phyloP scores from a whole-genome alignment of 1,140 invertebrate species.

The Scaptomyza graminum region DNA sequence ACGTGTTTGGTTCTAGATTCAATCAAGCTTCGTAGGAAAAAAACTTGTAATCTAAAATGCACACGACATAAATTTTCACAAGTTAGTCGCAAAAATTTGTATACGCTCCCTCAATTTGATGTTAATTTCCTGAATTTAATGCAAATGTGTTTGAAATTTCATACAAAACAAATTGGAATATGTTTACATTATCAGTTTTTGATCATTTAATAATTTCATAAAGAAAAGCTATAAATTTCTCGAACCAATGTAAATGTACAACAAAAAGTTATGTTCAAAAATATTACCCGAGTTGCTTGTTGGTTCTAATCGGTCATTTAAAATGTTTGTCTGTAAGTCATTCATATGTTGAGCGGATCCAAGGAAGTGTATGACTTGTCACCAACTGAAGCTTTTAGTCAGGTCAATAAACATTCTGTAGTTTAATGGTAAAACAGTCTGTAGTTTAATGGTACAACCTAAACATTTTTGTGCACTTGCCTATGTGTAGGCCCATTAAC shows the following conservation, averaged over 20 bases:
- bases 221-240: too few species aligned
- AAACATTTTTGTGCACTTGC: conserved; percentile 62
- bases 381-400: conserved; percentile 3
- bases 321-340: conserved; percentile 2
- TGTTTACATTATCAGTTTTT: too few species aligned
- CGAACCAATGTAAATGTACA: too few species aligned
- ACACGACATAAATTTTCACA: neutral
- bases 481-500: conserved; percentile 53
- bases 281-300: too few species aligned
- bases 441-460: conserved; percentile 65
- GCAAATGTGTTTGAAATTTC: neutral
- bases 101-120: neutral
- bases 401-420: conserved; percentile 41
- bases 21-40: conserved; percentile 54
- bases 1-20: conserved; percentile 46
- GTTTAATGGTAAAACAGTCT: conserved; percentile 60
- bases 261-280: too few species aligned
- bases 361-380: neutral
- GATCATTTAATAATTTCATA: too few species aligned
- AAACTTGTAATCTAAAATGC: conserved; percentile 21
- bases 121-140: neutral
- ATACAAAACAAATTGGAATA: too few species aligned
- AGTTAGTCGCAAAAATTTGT: neutral
- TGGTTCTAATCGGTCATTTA: too few species aligned
- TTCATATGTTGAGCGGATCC: neutral